These are phyloP conservation scores for Thera obeliscata DNA, from an alignment of 2,888 invertebrate genomes.

Conservation along the genomic window DNA sequence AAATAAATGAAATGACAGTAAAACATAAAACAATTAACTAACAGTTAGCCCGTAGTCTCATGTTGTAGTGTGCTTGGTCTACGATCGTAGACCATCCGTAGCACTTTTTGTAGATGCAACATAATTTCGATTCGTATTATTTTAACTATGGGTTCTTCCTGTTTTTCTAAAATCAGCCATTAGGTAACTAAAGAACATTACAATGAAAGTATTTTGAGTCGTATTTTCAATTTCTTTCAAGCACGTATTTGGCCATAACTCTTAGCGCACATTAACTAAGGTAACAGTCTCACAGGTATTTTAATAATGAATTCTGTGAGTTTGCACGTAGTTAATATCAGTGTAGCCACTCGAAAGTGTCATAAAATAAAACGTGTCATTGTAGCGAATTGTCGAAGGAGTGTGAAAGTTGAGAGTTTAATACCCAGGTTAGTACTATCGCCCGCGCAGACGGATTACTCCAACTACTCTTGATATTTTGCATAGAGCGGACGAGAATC, in stretches of 20 bases:
- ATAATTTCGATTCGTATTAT: background rate
- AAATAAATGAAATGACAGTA: too few relatives aligned
- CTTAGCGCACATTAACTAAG: conserved; percentile 71
- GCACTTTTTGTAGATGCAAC: background rate
- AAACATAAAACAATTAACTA: too few relatives aligned
- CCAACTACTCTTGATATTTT: conserved; percentile 32
- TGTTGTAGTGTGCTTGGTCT: background rate
- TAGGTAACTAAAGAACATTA: conserved; percentile 39
- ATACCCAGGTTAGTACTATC: conserved; percentile 57
- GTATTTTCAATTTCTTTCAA: conserved; percentile 53
- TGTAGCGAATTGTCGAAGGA: conserved; percentile 48
- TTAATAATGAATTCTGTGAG: conserved; percentile 79
- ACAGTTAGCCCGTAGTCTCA: too few relatives aligned
- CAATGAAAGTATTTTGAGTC: conserved; percentile 48
- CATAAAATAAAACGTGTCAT: conserved; percentile 74
- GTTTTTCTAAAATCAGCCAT: conserved; percentile 6
- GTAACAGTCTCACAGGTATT: conserved; percentile 74
- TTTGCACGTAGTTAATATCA: conserved; percentile 73
- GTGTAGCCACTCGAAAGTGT: conserved; percentile 64
- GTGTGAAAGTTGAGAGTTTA: conserved; percentile 47
- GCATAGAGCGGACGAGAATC: conserved; percentile 26
- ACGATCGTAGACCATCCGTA: background rate
- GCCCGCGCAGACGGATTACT: conserved; percentile 56
- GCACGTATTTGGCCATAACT: conserved; percentile 77
- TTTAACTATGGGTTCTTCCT: background rate